These are phyloP conservation scores for Hippotragus niger DNA, from an alignment of 2,113 vertebrate species.

Conservation along the genomic window DNA sequence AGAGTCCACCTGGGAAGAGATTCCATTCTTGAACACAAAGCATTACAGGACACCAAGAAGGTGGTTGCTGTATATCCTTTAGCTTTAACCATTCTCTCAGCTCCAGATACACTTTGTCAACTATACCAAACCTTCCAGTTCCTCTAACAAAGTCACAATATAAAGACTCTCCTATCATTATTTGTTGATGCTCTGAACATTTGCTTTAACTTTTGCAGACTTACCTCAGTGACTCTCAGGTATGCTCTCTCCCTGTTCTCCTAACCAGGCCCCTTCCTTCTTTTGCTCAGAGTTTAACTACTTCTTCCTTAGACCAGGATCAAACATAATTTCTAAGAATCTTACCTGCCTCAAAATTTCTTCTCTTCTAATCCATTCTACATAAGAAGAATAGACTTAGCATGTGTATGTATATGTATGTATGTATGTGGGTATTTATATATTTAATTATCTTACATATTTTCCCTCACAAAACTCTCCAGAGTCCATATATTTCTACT, in stretches of 20 bases:
- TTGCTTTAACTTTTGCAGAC: neutral
- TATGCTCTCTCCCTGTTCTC: rapidly evolving
- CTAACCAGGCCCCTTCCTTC: neutral
- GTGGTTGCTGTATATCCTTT: neutral
- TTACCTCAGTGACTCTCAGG: neutral
- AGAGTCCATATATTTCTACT: neutral
- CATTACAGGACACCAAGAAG: neutral
- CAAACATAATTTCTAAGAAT: neutral
- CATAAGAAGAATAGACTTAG: neutral
- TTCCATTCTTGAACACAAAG: neutral
- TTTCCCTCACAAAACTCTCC: neutral
- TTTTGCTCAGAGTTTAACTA: neutral
- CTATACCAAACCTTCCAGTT: neutral
- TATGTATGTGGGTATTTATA: neutral
- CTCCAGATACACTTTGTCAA: neutral
- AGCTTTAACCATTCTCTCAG: neutral
- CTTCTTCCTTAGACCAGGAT: neutral
- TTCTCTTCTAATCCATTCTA: neutral
- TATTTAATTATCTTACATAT: neutral
- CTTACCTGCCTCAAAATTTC: neutral
- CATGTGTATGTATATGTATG: neutral
- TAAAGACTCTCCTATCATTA: neutral
- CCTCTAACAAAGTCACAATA: neutral
- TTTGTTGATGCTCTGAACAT: neutral
- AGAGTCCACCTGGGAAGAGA: neutral